Base-by-base conservation (phyloP, 2,888 invertebrate species). In the Erynnis tages region DNA sequence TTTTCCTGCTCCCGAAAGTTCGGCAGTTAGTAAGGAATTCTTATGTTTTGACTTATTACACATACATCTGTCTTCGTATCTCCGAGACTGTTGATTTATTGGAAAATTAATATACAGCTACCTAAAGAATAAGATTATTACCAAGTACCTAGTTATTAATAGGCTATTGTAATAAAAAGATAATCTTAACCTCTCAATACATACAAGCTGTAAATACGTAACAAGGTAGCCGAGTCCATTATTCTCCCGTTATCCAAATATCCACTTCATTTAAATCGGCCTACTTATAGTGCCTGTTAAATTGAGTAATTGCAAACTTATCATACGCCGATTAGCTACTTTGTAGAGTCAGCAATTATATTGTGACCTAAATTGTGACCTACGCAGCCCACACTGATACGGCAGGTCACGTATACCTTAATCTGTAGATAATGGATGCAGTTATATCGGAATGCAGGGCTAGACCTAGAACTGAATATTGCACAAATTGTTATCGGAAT, bases 321-420 rank as follows among this genome's bases (percentile, higher is more conserved):
- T 38, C 37, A 29, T 21, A 11, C 14, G 1, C 14, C 27, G 21
- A 50, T 50, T 50, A 44, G 43, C 13, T 44, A 50, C 50, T 44
- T 29, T 50, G 50, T 50, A 35, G 43, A 35, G 17, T 37, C 35
- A 14, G 35, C 37, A 35, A 50, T 50, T 50, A 44, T 16, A 43
- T 25, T 41, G 3, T 48, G 43, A 29, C 35, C 43, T 35, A 16
- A 41, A 34, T 49, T 35, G 35, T 43, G 35, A 52, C 50, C 34
- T 44, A 44, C 13, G 35, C 6, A 37, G 43, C 50, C 34, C 37
- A 44, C 13, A 43, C 6, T 44, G 43, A 10, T 44, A 43, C n/a
- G 6, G 11, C 37, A 14, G 50, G 35, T 50, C 50, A 50, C 29
- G 43, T 37, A 6, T 29, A 52, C 27, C 44, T 25, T 23, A 44